Evolutionary conservation across 2,797 vertebrate species (phyloP), one percentile per base, ranked within the genome.

Genomic region (Salarias fasciatus): DNA sequence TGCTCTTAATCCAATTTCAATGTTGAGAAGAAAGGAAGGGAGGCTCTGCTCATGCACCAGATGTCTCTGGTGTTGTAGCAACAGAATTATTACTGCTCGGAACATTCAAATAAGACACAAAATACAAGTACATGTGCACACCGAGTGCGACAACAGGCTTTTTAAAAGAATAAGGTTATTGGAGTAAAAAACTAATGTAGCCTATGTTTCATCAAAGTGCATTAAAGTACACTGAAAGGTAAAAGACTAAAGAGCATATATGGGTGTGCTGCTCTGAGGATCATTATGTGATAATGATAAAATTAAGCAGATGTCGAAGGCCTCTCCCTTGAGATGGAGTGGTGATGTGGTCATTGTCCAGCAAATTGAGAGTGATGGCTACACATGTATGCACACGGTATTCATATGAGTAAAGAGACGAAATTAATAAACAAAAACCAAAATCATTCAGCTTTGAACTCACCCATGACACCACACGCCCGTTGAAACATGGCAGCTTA

Each of bases 381-480:
- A 59, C 13, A 77, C 48, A 73, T 56, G 28, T 37, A 78, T 11
- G 8, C 53, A 62, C 11, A 40, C 36, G 60, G 43, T 51, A 49
- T 14, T 33, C 28, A 65, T 53, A 72, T 24, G 18, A 24, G 3
- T 24, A 24, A 24, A 24, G 31, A 45, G 29, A 53, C 46, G 8
- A 56, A n/a, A 29, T 52, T 18, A 2, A 38, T 10, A 66, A 66
- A 47, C 14, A 57, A 67, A 71, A 67, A 71, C 18, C 50, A 29
- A 49, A 62, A 49, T 36, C 1, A 59, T n/a, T 70, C 30, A 13
- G 60, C 48, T 67, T 40, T 53, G n/a, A 71, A 83, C 94, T 85
- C 90, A 96, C 97, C 97, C 97, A 99, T 0, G 96, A 99, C 45
- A 97, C 97, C 86, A 99, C 98, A 2, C 98, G 95, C 81, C 98